Percentiles rank a stretch among this genome's conserved stretches.
Conservation (phyloP, 2,888 invertebrate genomes). For the Blera fallax region DNA sequence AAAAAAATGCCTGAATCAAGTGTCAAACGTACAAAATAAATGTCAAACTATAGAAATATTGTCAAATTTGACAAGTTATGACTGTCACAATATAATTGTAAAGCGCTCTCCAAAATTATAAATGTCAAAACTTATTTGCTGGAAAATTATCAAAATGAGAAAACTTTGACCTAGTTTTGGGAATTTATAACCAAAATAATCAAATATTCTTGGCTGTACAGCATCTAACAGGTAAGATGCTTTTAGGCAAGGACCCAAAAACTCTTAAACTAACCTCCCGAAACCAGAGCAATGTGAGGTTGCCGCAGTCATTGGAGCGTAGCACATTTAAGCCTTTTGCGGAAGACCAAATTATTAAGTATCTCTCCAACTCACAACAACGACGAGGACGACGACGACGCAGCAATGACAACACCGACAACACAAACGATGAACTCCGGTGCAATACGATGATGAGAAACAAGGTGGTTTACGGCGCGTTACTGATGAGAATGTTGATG, state of each 20-base stretch:
- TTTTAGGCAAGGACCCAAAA: slow-evolving; percentile 6
- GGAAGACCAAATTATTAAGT: slow-evolving; percentile 67
- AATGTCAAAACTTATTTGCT: slow-evolving; percentile 36
- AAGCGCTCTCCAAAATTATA: slow-evolving; percentile 25
- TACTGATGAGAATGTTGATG: slow-evolving; percentile 32
- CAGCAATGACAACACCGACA: slow-evolving; percentile 7
- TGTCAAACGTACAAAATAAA: too few relatives aligned
- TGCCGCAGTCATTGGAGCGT: slow-evolving; percentile 42
- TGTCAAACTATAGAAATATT: background rate
- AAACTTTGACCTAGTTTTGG: slow-evolving; percentile 67
- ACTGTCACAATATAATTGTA: background rate
- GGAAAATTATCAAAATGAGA: slow-evolving; percentile 62
- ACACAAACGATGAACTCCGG: slow-evolving; percentile 23
- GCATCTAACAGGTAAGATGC: slow-evolving; percentile 1
- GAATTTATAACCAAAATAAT: slow-evolving; percentile 52
- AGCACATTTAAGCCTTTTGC: slow-evolving; percentile 68
- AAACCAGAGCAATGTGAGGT: slow-evolving; percentile 25
- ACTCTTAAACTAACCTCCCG: slow-evolving; percentile 18
- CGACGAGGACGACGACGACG: slow-evolving; percentile 22
- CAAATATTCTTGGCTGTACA: slow-evolving; percentile 10
- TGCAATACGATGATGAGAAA: slow-evolving; percentile 27
- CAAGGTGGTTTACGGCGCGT: slow-evolving; percentile 16
- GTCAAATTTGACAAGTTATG: background rate
- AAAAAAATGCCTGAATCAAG: too few relatives aligned
- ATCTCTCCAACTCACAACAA: slow-evolving; percentile 27